Evolutionary conservation across 2,888 invertebrate species (phyloP), one percentile per base, ranked within the genome.

Genomic region (Apeira syringaria): DNA sequence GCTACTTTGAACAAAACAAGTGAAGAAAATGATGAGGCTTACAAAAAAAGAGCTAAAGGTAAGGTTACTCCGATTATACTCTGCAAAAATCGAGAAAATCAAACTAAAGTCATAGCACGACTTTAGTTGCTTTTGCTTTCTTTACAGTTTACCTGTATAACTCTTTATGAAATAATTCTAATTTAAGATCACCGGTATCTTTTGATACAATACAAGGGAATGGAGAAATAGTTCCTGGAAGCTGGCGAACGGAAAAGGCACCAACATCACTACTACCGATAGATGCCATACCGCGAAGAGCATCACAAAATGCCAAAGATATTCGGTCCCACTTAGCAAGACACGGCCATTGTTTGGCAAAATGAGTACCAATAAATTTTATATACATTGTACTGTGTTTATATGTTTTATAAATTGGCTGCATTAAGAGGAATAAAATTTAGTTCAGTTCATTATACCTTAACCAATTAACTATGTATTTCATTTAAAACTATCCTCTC

Each of bases 391-490:
- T 27, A 34, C 34, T 34, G 34, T 34, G 34, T 34, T 34, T 34
- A 34, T 34, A 26, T 34, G 34, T 34, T 34, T 34, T 34, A 34
- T 34, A 34, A 34, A 17, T 34, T 34, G 26, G 34, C 34, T 34
- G 34, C 34, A 34, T 34, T 34, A 34, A 34, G 25, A 34, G 34
- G 34, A 34, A 34, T 34, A 34, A 26, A 34, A 34, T 27, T 11
- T 27, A 27, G 27, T 26, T 29, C 29, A 24, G 29, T 30, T 30
- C 37, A 37, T 29, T 37, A 27, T 34, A 34, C 34, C 26, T 25
- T 34, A 34, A 34, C 34, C 34, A 34, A 34, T 34, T 34, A 34
- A 34, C 34, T 34, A 34, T 34, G 26, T 34, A 34, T 34, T 34
- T 34, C 26, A 34, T 34, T 34, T 34, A 25, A 34, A 34, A 34